Evolutionary conservation across 2,797 vertebrate species (phyloP), one percentile per base, ranked within the genome.

Genomic region (Emys orbicularis): DNA sequence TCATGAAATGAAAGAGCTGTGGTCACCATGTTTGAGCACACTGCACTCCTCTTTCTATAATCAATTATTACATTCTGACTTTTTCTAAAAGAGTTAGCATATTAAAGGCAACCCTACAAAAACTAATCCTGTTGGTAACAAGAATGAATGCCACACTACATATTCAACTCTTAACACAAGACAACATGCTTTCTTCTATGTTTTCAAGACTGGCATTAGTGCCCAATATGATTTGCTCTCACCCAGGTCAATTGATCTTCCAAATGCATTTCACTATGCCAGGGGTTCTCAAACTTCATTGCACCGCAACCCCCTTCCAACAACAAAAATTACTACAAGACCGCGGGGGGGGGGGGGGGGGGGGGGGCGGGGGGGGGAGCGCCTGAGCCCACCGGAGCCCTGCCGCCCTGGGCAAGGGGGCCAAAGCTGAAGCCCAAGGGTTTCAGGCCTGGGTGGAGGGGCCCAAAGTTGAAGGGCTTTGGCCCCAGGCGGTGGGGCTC

Each of bases 291-390:
- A 12, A 57, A 57, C 56, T 57, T 57, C 56, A 57, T 29, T 57
- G 23, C 56, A 29, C 11, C 10, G 25, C 56, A 29, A 57, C 11
- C 5, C 25, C 25, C 5, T 57, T 57, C 25, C 27, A 10, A 57
- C 53, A 54, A 54, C 56, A 57, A 57, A 29, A 25, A 29, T 57
- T 57, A 57, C 27, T 57, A 57, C 11, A 57, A 29, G 53, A 54
- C 21, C 23, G 19, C 6, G 53, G 3, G 19, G 53, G 53, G 10
- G 12, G 4, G 25, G 56, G 10, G 10, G 56, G 9, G 6, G 7
- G 7, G 44, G 6, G 53, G 19, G 19, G 52, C 52, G 9, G 5
- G 23, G 25, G 54, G 10, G 4, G 56, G 6, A 2, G 44, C 0
- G 21, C 21, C 21, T 54, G 53, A 54, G 53, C 53, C 19, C 53